Base-by-base conservation (phyloP, 2,113 vertebrate species). In the Thalassarche chlororhynchos region DNA sequence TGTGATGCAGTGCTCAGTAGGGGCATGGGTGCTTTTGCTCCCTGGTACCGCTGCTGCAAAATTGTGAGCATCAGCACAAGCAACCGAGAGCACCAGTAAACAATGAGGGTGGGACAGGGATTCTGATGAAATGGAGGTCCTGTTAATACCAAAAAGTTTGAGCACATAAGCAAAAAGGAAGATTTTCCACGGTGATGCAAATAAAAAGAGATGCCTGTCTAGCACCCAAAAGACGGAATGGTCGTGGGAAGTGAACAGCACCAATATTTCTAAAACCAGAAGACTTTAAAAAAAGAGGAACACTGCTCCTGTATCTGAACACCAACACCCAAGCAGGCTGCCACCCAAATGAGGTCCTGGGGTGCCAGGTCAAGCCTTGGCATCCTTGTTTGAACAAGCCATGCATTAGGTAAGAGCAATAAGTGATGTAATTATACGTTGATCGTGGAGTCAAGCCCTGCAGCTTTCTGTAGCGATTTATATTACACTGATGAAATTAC, bases 61-160 rank as follows among this genome's bases (percentile, higher is more conserved):
- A 23, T 60, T 47, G 26, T 34, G 6, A 65, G 10, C 72, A 68
- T 55, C 28, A 72, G 14, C 12, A 28, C 28, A 57, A 61, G 6
- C 12, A 14, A 36, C 32, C 1, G 1, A 61, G 23, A n/a, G 12
- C 40, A 49, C 7, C 40, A 46, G 17, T 1, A 2, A 52, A 29
- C 36, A n/a, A 61, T 3, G 28, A 51, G 6, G 18, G 8, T 55
- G 6, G 31, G 34, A 58, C 11, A 34, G 15, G 19, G n/a, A 36
- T 82, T 62, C 40, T 47, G 29, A n/a, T n/a, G 32, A 31, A 17
- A 12, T 8, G 15, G n/a, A 44, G 9, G 12, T 49, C 38, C 61
- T 70, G 34, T 23, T 47, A 44, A 40, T 25, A 23, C 8, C 38
- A 47, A 32, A 7, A 71, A 52, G 14, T 57, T 46, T 69, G 54